Evolutionary conservation across 2,797 vertebrate species (phyloP).

Genomic region (Smutsia temminckii): DNA sequence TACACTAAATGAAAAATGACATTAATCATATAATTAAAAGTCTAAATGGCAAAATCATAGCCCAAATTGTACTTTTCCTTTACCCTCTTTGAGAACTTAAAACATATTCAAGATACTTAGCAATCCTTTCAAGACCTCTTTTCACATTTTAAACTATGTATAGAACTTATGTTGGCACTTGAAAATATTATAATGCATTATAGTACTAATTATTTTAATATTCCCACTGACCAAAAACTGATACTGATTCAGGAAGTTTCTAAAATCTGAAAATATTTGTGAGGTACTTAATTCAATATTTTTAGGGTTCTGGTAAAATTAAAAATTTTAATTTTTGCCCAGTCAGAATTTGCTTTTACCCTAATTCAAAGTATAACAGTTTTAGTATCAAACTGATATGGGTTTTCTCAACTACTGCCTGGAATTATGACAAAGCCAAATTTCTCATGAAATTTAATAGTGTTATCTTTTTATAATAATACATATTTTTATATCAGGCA

Average conservation of each 20-base stretch:
- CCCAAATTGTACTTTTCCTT: neutral
- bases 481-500: slow-evolving; percentile 30
- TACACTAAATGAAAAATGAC: neutral
- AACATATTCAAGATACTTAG: slow-evolving; percentile 38
- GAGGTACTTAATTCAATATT: neutral
- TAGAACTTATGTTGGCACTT: slow-evolving; percentile 8
- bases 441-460: slow-evolving; percentile 32
- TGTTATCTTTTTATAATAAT: neutral
- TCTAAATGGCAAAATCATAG: neutral
- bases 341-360: neutral
- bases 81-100: slow-evolving; percentile 2
- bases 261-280: slow-evolving; percentile 43
- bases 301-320: neutral
- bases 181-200: neutral
- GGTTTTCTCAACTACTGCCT: neutral
- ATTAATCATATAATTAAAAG: slow-evolving; percentile 25
- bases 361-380: slow-evolving; percentile 6
- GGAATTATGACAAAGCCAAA: slow-evolving; percentile 21
- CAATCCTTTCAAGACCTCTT: slow-evolving; percentile 36
- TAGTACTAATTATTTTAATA: neutral
- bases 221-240: neutral
- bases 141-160: slow-evolving; percentile 47
- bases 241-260: neutral
- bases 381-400: neutral
- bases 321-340: neutral